Percentiles rank a stretch among this genome's conserved stretches.
phyloP scores from a whole-genome alignment of 1,140 invertebrate species.

The Pseudomyrmex concolor region DNA sequence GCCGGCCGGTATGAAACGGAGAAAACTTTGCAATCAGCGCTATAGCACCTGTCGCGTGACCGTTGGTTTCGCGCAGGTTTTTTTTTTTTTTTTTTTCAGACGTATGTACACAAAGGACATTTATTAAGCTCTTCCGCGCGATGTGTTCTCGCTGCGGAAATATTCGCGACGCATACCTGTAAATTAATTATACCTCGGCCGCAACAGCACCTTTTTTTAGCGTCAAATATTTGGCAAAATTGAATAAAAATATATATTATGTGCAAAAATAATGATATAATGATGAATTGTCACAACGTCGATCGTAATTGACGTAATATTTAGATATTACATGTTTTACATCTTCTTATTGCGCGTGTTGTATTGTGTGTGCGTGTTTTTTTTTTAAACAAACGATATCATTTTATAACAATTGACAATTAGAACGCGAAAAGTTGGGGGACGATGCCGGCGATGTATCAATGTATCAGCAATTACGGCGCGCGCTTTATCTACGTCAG shows the following conservation, averaged over 20 bases:
- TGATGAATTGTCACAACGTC: not conserved
- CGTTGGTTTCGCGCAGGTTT: constrained; percentile 16
- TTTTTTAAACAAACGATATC: not conserved
- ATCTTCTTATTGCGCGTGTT: too few species aligned
- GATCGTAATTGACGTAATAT: too few species aligned
- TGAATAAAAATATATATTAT: too few species aligned
- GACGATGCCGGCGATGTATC: constrained; percentile 16
- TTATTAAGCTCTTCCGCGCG: constrained; percentile 28
- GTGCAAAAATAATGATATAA: not conserved
- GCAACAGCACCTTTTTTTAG: not conserved
- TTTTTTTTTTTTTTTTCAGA: constrained; percentile 3
- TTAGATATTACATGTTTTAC: too few species aligned
- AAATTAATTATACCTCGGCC: constrained; percentile 16
- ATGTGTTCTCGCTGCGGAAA: not conserved
- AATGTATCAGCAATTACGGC: constrained; percentile 36
- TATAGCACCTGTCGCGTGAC: constrained; percentile 54
- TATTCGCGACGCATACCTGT: constrained; percentile 10
- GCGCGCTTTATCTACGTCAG: constrained; percentile 36
- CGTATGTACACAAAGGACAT: constrained; percentile 18
- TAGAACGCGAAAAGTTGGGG: not conserved
- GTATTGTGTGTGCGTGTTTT: too few species aligned
- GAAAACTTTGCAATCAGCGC: constrained; percentile 47
- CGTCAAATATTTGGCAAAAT: too few species aligned
- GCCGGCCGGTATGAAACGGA: constrained; percentile 3
- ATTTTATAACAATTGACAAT: not conserved